These are phyloP conservation scores for Morelia viridis DNA, from an alignment of 2,797 vertebrate genomes.

Conservation along the genomic window DNA sequence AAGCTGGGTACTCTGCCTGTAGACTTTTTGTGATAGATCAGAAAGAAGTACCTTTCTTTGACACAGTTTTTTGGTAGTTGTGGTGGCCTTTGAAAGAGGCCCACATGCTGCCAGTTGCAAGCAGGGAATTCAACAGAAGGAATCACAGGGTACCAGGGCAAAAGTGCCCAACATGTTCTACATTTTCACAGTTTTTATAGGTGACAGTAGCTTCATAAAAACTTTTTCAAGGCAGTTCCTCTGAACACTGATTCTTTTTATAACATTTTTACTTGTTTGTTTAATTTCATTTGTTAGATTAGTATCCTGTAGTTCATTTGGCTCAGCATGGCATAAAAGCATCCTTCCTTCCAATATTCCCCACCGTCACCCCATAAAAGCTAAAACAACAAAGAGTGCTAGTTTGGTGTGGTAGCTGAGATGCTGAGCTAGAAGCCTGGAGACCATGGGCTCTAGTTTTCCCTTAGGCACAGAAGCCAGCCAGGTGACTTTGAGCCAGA, in stretches of 20 bases:
- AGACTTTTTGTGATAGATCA: neutral
- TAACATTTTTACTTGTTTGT: neutral
- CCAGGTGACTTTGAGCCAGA: neutral
- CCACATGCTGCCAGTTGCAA: neutral
- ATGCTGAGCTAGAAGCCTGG: neutral
- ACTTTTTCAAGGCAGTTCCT: neutral
- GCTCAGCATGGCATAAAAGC: neutral
- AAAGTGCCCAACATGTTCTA: neutral
- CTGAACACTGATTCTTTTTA: neutral
- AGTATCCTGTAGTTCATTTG: neutral
- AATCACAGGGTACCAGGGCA: neutral
- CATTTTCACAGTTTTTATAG: neutral
- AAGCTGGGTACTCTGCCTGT: constrained; percentile 19
- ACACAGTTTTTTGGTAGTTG: constrained; percentile 14
- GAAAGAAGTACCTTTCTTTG: neutral
- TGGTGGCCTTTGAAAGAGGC: neutral
- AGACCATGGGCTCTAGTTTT: neutral
- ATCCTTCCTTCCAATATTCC: neutral
- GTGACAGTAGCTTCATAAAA: neutral
- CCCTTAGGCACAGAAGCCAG: neutral
- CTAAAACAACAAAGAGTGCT: neutral
- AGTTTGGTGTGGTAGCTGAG: neutral
- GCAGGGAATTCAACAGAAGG: neutral
- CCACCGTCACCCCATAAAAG: neutral
- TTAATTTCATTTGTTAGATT: neutral